Evolutionary conservation across 2,797 vertebrate species (phyloP).

Genomic region (Hylomyscus alleni): DNA sequence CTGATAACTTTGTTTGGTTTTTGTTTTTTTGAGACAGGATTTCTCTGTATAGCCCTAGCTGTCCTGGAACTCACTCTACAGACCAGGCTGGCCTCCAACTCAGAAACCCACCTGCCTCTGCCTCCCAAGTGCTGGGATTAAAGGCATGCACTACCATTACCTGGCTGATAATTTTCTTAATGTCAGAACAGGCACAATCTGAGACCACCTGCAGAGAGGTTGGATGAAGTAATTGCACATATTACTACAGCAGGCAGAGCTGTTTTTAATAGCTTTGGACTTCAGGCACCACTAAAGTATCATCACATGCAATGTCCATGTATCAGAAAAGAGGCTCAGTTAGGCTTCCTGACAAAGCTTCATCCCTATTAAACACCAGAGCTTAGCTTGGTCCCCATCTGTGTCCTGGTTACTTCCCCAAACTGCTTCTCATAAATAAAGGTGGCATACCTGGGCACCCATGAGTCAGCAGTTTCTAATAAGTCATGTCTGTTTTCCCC

Average conservation of each 20-base stretch:
- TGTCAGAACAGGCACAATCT: neutral
- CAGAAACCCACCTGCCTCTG: too few relatives aligned
- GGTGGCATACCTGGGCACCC: neutral
- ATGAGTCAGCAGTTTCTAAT: accelerated
- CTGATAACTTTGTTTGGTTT: neutral
- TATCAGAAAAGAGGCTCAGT: neutral
- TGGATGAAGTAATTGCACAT: neutral
- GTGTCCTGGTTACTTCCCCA: neutral
- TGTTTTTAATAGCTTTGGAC: neutral
- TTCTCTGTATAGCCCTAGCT: too few relatives aligned
- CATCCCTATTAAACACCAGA: neutral
- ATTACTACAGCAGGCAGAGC: neutral
- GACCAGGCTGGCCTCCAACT: too few relatives aligned
- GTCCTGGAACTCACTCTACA: too few relatives aligned
- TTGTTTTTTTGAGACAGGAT: too few relatives aligned
- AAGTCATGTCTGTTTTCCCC: neutral
- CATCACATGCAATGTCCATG: neutral
- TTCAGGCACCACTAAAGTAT: too few relatives aligned
- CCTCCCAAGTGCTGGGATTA: too few relatives aligned
- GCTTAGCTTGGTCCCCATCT: neutral
- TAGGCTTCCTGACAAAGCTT: neutral
- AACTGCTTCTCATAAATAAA: neutral
- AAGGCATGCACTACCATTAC: too few relatives aligned
- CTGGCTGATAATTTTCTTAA: neutral
- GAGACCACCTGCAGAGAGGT: neutral